Evolutionary conservation across 2,888 invertebrate genomes (phyloP), one percentile per base, ranked within the genome.

Genomic region (Drosophila basisetae): DNA sequence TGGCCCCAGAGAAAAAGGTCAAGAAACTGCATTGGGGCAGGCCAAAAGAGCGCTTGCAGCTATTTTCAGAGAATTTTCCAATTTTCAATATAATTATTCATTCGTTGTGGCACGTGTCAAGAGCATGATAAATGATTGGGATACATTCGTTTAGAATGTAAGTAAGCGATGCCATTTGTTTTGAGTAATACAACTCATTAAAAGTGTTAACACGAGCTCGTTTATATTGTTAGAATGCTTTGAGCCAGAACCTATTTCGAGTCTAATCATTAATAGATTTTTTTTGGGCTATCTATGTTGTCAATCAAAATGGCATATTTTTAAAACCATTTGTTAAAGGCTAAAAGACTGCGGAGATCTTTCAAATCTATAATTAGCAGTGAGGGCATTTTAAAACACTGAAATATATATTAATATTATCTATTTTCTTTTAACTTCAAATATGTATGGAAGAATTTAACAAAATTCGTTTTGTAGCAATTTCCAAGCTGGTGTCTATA

Each of bases 11-110:
- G 7, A 50, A 56, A 70, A 60, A 56, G 86, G 81, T 84, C 78
- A 80, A 86, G 25, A 73, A 76, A 83, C 81, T 75, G 69, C 79
- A 81, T 61, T 69, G 4, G 37, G 37, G 35, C 53, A 41, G 22
- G n/a, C 37, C 28, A 39, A 47, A 52, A 47, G 47, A 18, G 39
- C n/a, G 54, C 64, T 54, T 60, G 55, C 53, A 56, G 43, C 62
- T 41, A n/a, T 11, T 39, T 33, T 59, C 49, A 31, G 0, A 28
- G 47, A 9, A 59, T 78, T 35, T 37, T 58, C 76, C n/a, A 30
- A 13, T 59, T 56, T 7, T 37, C 25, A n/a, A 43, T 13, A 18
- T 39, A 41, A 67, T 73, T 67, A 53, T 43, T 68, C 60, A 30
- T 39, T 58, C 60, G 37, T 16, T 33, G 22, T 35, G 25, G 43